Conservation (phyloP, 1,140 invertebrate species). For the Drosophila nebulosa region DNA sequence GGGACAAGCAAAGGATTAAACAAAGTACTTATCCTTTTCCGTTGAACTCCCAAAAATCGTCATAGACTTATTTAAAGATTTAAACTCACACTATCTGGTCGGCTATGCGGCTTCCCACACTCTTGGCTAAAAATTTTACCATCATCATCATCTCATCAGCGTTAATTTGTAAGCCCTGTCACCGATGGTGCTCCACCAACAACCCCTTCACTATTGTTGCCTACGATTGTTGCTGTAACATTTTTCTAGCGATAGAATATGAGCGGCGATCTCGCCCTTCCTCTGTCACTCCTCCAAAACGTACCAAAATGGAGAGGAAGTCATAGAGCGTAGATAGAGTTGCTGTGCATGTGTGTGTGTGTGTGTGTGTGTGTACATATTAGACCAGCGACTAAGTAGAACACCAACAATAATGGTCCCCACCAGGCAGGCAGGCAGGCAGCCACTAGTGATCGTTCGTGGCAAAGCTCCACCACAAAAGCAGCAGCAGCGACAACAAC, state of each 20-base stretch:
- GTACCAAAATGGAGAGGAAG: slow-evolving; percentile 44
- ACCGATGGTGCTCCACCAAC: slow-evolving; percentile 20
- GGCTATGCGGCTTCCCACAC: slow-evolving; percentile 2
- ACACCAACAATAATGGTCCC: slow-evolving; percentile 52
- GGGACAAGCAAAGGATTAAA: no score
- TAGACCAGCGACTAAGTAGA: slow-evolving; percentile 69
- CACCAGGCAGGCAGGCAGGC: neutral
- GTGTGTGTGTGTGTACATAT: slow-evolving; percentile 15
- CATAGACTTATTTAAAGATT: slow-evolving; percentile 9
- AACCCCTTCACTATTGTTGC: neutral
- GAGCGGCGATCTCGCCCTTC: slow-evolving; percentile 7
- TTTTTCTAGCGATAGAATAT: slow-evolving; percentile 39
- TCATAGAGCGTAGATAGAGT: slow-evolving; percentile 53
- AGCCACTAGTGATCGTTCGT: slow-evolving; percentile 40
- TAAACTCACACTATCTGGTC: neutral
- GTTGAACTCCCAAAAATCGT: neutral
- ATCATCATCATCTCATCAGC: slow-evolving; percentile 33
- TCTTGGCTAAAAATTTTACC: slow-evolving; percentile 33
- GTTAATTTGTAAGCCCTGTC: slow-evolving; percentile 51
- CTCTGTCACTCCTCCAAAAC: neutral
- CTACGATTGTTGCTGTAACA: slow-evolving; percentile 34
- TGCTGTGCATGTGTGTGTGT: neutral
- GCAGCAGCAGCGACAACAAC: slow-evolving; percentile 49
- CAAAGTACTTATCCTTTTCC: neutral
- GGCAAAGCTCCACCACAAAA: slow-evolving; percentile 67